These are phyloP conservation scores for Lytechinus variegatus DNA, from an alignment of 35 echinoderm and acorn worm species.

Conservation along the genomic window DNA sequence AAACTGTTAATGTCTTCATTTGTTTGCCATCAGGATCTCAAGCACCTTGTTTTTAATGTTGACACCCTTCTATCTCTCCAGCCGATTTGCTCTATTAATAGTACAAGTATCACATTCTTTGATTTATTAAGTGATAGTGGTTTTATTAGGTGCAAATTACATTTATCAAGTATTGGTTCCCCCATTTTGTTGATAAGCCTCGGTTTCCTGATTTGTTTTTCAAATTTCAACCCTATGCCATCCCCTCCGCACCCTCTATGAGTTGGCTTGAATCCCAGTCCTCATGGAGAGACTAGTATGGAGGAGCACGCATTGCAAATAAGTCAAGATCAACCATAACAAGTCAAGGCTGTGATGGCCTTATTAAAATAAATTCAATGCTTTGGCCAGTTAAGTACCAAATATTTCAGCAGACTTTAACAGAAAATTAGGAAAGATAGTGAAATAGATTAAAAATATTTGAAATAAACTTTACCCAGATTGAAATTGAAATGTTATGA, in stretches of 20 bases:
- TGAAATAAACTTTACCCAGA: too few relatives aligned
- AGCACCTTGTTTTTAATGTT: too few relatives aligned
- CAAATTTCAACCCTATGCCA: background rate
- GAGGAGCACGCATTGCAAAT: background rate
- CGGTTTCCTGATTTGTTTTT: background rate
- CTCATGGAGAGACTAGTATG: background rate
- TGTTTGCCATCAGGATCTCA: too few relatives aligned
- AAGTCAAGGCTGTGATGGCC: background rate
- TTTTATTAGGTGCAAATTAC: background rate
- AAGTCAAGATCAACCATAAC: background rate
- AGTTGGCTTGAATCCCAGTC: background rate
- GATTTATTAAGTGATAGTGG: background rate
- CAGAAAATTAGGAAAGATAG: background rate
- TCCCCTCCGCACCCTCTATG: background rate
- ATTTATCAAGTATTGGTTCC: background rate
- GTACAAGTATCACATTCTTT: background rate
- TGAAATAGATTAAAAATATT: too few relatives aligned
- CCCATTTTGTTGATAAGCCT: background rate
- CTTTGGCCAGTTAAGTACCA: background rate
- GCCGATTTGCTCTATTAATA: background rate
- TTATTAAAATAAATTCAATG: background rate
- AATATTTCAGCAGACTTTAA: background rate
- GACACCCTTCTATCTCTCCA: too few relatives aligned
- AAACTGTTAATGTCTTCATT: background rate
- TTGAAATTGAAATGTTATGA: too few relatives aligned